Base-by-base conservation (phyloP, 2,797 vertebrate species). In the Lagorchestes hirsutus region DNA sequence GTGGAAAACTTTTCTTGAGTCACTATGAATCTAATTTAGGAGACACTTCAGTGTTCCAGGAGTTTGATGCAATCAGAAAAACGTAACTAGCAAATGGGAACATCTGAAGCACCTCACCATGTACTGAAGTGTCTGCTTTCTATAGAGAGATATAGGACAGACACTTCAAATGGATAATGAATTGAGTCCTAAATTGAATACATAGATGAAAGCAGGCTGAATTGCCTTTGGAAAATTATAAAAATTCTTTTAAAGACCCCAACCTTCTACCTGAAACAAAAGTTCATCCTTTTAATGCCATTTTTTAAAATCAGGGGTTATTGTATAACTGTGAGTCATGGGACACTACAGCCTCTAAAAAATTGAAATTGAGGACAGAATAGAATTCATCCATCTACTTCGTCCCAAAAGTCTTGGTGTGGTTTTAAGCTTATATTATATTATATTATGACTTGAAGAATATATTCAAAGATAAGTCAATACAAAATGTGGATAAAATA, bases 91-190 rank as follows among this genome's bases (percentile, higher is more conserved):
- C n/a, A 82, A 82, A 46, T 82, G 67, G 67, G 18, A 24, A 82
- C n/a, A 82, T 82, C n/a, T 22, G 67, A 82, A 82, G 67, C n/a
- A 82, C 67, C n/a, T 82, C 16, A 40, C n/a, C 67, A 82, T n/a
- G 62, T 40, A 40, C 40, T 74, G 67, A 82, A 82, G 67, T 40
- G 67, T 82, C 18, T 82, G 59, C n/a, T 82, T 82, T 82, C 18
- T 82, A 82, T 40, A 40, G n/a, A 82, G n/a, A 82, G 67, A 82
- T 82, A 82, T 82, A 82, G n/a, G 67, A 82, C 67, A 82, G 67
- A 40, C 8, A 82, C 67, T 82, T 40, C 67, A 82, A 82, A 40
- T 82, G 67, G n/a, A 82, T 18, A 40, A 82, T 82, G 67, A 40
- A 82, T 82, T 22, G 67, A 82, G 18, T 82, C 18, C 67, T 40